Conservation (phyloP, 1,140 invertebrate genomes). For the Pachypsylla venusta region DNA sequence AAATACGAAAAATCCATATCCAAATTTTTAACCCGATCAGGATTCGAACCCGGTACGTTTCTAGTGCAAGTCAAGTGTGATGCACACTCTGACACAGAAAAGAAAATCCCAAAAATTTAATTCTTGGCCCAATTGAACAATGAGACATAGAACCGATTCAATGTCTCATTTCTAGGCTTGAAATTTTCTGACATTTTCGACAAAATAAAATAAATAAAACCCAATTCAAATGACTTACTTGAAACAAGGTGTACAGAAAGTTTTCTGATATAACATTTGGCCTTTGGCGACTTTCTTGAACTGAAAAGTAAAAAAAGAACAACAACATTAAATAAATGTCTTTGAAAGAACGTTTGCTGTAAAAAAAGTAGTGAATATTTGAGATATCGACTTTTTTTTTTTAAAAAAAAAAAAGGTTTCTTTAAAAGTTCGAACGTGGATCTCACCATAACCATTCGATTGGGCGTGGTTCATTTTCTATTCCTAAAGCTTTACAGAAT, state of each 20-base stretch:
- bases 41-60: no score
- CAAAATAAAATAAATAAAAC: constrained; percentile 7
- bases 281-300: constrained; percentile 18
- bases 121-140: no score
- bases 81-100: no score
- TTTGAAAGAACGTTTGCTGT: background rate
- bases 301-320: constrained; percentile 11
- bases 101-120: no score
- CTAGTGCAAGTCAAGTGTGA: no score
- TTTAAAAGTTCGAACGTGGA: no score
- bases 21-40: no score
- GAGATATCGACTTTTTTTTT: background rate
- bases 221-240: constrained; percentile 15
- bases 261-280: constrained; percentile 15
- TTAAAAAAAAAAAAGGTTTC: background rate
- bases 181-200: no score
- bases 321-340: background rate
- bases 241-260: constrained; percentile 17
- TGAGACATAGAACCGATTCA: no score
- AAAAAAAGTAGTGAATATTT: background rate
- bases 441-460: background rate
- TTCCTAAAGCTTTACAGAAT: background rate
- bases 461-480: background rate
- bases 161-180: no score
- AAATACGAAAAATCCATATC: no score